Conservation (phyloP, 64 coral and sea anemone genomes). For the Trachythela sp. region DNA sequence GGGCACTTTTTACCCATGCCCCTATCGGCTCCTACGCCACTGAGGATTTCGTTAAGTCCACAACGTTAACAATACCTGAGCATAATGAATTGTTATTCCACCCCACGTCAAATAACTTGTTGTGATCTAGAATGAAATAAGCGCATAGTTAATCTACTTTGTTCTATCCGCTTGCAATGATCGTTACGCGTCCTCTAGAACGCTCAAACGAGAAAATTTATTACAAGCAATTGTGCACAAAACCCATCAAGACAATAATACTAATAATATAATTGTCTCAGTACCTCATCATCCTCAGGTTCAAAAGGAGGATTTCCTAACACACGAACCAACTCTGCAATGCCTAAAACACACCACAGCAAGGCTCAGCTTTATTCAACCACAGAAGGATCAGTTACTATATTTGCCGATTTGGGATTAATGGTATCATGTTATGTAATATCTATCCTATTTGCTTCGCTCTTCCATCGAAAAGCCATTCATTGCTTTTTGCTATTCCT, state of each 20-base stretch:
- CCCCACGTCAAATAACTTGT: slow-evolving; percentile 94
- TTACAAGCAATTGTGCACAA: not conserved
- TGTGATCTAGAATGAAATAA: slow-evolving; percentile 76
- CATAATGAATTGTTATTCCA: slow-evolving; percentile 90
- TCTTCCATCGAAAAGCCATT: too few species aligned
- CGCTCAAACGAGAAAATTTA: too few species aligned
- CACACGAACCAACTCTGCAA: slow-evolving; percentile 82
- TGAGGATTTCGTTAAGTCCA: not conserved
- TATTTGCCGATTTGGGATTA: too few species aligned
- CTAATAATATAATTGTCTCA: not conserved
- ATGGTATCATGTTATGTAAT: too few species aligned
- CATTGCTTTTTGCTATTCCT: too few species aligned
- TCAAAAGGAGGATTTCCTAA: slow-evolving; percentile 78
- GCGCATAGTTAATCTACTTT: too few species aligned
- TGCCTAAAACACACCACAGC: slow-evolving; percentile 43
- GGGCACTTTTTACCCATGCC: too few species aligned
- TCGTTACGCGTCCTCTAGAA: not conserved
- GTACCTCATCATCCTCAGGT: slow-evolving; percentile 91
- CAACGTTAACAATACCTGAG: slow-evolving; percentile 48
- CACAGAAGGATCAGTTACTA: not conserved
- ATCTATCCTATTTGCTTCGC: too few species aligned
- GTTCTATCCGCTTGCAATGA: too few species aligned
- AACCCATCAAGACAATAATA: too few species aligned
- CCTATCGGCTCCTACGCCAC: too few species aligned
- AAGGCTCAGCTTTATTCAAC: too few species aligned